Percentiles rank a stretch among this genome's conserved stretches.
phyloP scores from a whole-genome alignment of 2,113 vertebrate genomes.

The Ophthalmolycus amberensis region DNA sequence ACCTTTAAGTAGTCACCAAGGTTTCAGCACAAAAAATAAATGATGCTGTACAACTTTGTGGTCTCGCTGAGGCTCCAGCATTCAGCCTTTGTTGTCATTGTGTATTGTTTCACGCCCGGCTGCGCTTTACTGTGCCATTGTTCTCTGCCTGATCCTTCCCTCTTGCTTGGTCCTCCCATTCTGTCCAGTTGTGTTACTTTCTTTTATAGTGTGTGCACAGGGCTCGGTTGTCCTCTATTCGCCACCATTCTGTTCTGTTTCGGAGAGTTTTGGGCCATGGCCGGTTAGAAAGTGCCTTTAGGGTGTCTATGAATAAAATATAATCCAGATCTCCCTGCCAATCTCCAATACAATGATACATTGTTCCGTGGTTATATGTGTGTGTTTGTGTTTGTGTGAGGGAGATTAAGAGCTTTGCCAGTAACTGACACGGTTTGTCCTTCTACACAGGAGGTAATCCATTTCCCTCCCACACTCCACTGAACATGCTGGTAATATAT shows the following conservation, averaged over 20 bases:
- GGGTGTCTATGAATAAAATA: slow-evolving; percentile 36
- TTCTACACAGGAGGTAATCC: neutral
- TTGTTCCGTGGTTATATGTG: neutral
- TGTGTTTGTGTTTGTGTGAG: slow-evolving; percentile 7
- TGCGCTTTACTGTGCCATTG: no score
- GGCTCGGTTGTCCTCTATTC: neutral
- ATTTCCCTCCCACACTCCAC: neutral
- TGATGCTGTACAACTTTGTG: no score
- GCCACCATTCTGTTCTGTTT: neutral
- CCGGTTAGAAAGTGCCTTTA: slow-evolving; percentile 2
- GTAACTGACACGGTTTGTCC: slow-evolving; percentile 14
- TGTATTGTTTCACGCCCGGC: no score
- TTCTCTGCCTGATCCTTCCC: neutral
- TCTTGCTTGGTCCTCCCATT: neutral
- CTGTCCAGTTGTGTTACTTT: neutral
- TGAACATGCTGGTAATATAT: neutral
- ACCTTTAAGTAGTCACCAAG: no score
- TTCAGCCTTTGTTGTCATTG: no score
- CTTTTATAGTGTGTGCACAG: neutral
- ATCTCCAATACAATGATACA: slow-evolving; percentile 2
- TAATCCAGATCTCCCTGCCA: slow-evolving; percentile 18
- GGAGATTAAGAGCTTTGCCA: slow-evolving; percentile 14
- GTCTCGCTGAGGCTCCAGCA: no score
- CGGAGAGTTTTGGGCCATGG: neutral
- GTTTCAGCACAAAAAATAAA: no score